Base-by-base conservation (phyloP, 2,888 invertebrate genomes). In the Shargacucullia verbasci region DNA sequence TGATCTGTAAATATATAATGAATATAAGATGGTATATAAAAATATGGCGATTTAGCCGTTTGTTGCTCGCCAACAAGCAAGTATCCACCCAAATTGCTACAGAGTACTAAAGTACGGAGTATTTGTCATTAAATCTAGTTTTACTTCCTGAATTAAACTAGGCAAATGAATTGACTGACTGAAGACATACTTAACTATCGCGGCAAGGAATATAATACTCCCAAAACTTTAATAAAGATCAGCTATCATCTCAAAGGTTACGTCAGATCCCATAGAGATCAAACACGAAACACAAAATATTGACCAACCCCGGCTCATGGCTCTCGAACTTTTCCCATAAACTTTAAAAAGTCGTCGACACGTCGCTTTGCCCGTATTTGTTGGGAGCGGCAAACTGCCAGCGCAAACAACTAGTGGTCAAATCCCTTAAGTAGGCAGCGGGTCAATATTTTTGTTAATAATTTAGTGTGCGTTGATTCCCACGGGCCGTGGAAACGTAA, bases 381-480 rank as follows among this genome's bases (percentile, higher is more conserved):
- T 87, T 87, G 85, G 87, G 87, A 85, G 88, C 87, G 89, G 89
- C 88, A 88, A 91, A 90, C 91, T 87, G 88, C 83, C 86, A 85
- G 82, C 78, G 88, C 89, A 93, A 92, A 92, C 92, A 92, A 82
- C 81, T 83, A 77, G 86, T 90, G 90, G 90, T 92, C 91, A 93
- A 91, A 94, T 94, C 93, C 91, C 87, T 90, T 92, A 92, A 93
- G 92, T 93, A 93, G 93, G 91, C 90, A 92, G 88, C 88, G 82
- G 82, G 92, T 93, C 89, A 94, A 93, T 94, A 93, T 94, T 94
- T 89, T 92, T 90, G 91, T 92, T 91, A 93, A 92, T 93, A 89
- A 94, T 93, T 94, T 91, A 87, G 88, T 88, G 85, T 82, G 85
- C 80, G 84, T 76, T 73, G 80, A 82, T 91, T 92, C 91, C 91